Evolutionary conservation across 1,140 invertebrate species (phyloP).

Genomic region (Gyrodactylus bullatarudis): DNA sequence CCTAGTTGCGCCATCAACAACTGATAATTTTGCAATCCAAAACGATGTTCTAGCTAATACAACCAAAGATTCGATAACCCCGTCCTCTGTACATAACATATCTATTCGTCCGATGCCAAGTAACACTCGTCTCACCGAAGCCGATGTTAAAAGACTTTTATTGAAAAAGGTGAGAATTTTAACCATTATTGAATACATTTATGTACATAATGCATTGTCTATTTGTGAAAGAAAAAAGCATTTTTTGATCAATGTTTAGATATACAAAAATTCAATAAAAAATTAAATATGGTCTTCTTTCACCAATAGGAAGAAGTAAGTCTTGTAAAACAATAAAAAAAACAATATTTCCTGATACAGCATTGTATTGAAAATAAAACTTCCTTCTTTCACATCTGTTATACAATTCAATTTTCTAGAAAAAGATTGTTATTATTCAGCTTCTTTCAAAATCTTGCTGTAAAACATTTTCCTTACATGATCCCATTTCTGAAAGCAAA

Average conservation of each 20-base stretch:
- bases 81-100: not conserved
- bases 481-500: no score
- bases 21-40: not conserved
- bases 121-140: not conserved
- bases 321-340: not conserved
- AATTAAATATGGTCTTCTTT: not conserved
- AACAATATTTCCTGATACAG: no score
- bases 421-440: no score
- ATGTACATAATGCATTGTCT: no score
- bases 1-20: not conserved
- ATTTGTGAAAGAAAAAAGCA: not conserved
- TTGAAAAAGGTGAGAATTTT: not conserved
- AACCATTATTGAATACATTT: no score
- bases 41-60: not conserved
- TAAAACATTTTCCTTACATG: no score
- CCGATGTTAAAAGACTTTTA: not conserved
- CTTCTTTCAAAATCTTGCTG: no score
- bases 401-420: no score
- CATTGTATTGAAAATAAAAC: no score
- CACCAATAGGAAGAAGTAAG: not conserved
- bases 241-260: not conserved
- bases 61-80: not conserved
- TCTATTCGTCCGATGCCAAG: not conserved
- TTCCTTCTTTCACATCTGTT: no score
- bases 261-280: not conserved